Percentiles rank a stretch among this genome's conserved stretches.
Conservation (phyloP, 2,888 invertebrate species). For the Idaea biselata region DNA sequence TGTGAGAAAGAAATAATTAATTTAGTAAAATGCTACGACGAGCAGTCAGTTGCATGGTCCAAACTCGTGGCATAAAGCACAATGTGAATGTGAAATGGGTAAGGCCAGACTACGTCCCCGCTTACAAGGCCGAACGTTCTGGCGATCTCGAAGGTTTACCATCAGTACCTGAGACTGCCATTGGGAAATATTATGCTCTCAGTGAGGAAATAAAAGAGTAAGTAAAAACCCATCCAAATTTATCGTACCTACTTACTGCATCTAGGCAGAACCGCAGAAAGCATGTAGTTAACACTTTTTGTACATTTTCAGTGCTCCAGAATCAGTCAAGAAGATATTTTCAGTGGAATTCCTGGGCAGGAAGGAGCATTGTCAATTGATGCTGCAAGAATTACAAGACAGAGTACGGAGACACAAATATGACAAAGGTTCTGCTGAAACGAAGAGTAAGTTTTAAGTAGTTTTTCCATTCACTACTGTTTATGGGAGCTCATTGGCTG, state of each 20-base stretch:
- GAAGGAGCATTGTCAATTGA: slow-evolving; percentile 72
- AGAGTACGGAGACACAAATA: slow-evolving; percentile 85
- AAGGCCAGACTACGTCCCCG: slow-evolving; percentile 84
- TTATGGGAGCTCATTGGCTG: too few relatives aligned
- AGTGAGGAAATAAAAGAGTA: slow-evolving; percentile 87
- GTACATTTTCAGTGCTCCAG: slow-evolving; percentile 83
- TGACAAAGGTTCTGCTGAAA: slow-evolving; percentile 86
- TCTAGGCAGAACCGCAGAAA: too few relatives aligned
- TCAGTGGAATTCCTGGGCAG: slow-evolving; percentile 84
- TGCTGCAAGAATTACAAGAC: slow-evolving; percentile 76
- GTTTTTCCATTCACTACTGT: not conserved
- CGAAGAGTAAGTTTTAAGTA: slow-evolving; percentile 77
- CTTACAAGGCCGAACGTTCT: slow-evolving; percentile 83
- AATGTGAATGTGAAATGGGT: slow-evolving; percentile 89
- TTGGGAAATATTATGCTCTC: slow-evolving; percentile 76
- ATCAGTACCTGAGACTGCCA: slow-evolving; percentile 73
- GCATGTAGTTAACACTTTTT: slow-evolving; percentile 5
- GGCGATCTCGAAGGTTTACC: slow-evolving; percentile 84
- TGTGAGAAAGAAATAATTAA: too few relatives aligned
- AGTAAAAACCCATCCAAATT: slow-evolving; percentile 30
- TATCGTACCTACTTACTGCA: not conserved
- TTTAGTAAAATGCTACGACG: slow-evolving; percentile 60
- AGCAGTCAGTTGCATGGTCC: slow-evolving; percentile 59
- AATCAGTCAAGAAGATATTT: slow-evolving; percentile 85
- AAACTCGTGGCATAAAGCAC: slow-evolving; percentile 81